Base-by-base conservation (phyloP, 1,140 invertebrate genomes). In the Trichoplusia ni region DNA sequence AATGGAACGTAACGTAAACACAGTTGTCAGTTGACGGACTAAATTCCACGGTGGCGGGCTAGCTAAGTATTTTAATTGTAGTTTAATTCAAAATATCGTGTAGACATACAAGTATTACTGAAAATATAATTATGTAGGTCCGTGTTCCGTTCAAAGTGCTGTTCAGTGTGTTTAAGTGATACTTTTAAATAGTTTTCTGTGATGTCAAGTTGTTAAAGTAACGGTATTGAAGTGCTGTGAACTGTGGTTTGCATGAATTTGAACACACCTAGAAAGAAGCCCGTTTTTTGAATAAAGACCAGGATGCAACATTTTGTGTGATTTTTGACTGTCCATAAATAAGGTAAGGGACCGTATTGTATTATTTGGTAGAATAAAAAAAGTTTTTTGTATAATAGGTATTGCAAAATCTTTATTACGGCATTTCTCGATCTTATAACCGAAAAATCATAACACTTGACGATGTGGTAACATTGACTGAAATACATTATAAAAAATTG, bases 161-260 rank as follows among this genome's bases (percentile, higher is more conserved):
- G 14, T 46, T 33, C 29, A 33, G 60, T 71, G 60, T 29, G 40
- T 60, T 23, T 11, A 33, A 47, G 42, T 60, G 53, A 62, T 46
- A 46, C 14, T 14, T 33, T 33, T 46, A 23, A 18, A n/a, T 18
- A 11, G 38, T 60, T 60, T 67, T 77, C 53, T 56, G 71, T 77
- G 69, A 77, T 79, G 74, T 72, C 31, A 68, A 74, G 71, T 64
- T 77, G 64, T 68, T 71, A 33, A 62, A 76, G 58, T 88, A 88
- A 88, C 85, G 85, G 83, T 81, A 86, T 77, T 68, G 66, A 70
- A 58, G 64, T 60, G 64, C 81, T 62, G 73, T 86, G 79, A 86
- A 80, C 72, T 82, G 73, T 69, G 76, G 56, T 60, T 78, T 62
- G 60, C 70, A 69, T 78, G 74, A 79, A 75, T 81, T 82, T 82